A percentile compares a stretch with the other conserved stretches of the same genome.
These are phyloP conservation scores for Drosophila sproati DNA, from an alignment of 1,140 invertebrate genomes.

Conservation along the genomic window DNA sequence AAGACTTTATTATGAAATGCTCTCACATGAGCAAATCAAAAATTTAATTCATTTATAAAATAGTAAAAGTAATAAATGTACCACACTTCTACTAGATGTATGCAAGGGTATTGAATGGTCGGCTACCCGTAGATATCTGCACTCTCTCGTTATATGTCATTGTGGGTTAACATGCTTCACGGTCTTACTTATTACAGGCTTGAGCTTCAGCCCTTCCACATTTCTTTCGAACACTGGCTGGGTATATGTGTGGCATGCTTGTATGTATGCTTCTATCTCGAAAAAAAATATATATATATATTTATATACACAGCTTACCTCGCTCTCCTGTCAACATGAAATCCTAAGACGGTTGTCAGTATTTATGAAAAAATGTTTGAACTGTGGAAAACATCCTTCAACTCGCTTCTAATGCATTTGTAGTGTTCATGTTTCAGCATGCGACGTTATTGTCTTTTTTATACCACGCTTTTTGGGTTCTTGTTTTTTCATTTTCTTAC, in stretches of 20 bases:
- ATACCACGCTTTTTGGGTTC: conserved; percentile 1
- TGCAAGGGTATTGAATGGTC: not conserved
- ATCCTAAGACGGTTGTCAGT: conserved; percentile 53
- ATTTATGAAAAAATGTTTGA: conserved; percentile 51
- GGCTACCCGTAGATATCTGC: not conserved
- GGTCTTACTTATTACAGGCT: conserved; percentile 47
- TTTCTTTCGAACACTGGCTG: conserved; percentile 11
- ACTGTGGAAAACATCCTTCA: conserved; percentile 51
- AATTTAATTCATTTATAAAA: too few species aligned
- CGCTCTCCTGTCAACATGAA: conserved; percentile 53
- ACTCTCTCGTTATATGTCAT: conserved; percentile 38
- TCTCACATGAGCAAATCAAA: too few species aligned
- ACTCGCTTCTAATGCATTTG: conserved; percentile 56
- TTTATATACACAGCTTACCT: conserved; percentile 48
- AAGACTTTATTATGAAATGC: too few species aligned
- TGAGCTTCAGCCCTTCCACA: conserved; percentile 2
- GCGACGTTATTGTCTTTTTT: conserved; percentile 16
- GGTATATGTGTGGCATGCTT: conserved; percentile 3
- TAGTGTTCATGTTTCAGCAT: conserved; percentile 39
- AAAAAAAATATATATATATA: conserved; percentile 8
- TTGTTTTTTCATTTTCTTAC: not conserved
- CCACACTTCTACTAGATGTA: not conserved
- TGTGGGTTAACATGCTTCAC: conserved; percentile 48
- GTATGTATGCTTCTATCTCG: conserved; percentile 7
- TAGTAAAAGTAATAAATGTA: too few species aligned